Evolutionary conservation across 2,113 vertebrate genomes (phyloP), one percentile per base, ranked within the genome.

Genomic region (Athene noctua): DNA sequence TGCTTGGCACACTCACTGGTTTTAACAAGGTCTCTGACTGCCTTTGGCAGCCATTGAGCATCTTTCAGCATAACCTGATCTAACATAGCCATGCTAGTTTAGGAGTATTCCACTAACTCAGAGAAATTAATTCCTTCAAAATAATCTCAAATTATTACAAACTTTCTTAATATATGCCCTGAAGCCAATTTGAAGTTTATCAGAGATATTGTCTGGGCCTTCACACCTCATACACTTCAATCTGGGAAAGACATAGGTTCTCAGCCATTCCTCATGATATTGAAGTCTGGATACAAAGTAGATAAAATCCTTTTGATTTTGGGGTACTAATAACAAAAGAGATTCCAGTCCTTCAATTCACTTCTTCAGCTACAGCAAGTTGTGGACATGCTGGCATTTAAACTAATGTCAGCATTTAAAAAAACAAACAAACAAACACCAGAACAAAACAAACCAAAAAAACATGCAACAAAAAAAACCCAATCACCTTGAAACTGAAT

Each of bases 41-140:
- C 49, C 61, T 94, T 89, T 97, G 94, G 88, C 94, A 97, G 88
- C 55, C 72, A 52, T 8, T 38, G 54, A 92, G 78, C 68, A 75
- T 36, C 77, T 89, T 84, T 94, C 83, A 86, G 83, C 66, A 75
- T 40, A 91, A 71, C 59, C 65, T 86, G 38, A 68, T 80, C 54
- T 74, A 70, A 71, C 26, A 66, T 1, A 72, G 59, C 44, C 57
- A 8, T 23, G 9, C 13, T 42, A 72, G 51, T 19, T 93, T 82
- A 67, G 52, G 44, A 83, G 40, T 25, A 68, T 49, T 87, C 20
- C 51, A 21, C 54, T 34, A 73, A 82, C 80, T 66, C 36, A 47
- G 27, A 52, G 9, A 84, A 94, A 79, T 66, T 4, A 49, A 61
- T 61, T 85, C 47, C 22, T 68, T 75, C 1, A 0, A 15, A 86